Base-by-base conservation (phyloP, 53 echinoderm and acorn worm species). In the Stichopus horrens region DNA sequence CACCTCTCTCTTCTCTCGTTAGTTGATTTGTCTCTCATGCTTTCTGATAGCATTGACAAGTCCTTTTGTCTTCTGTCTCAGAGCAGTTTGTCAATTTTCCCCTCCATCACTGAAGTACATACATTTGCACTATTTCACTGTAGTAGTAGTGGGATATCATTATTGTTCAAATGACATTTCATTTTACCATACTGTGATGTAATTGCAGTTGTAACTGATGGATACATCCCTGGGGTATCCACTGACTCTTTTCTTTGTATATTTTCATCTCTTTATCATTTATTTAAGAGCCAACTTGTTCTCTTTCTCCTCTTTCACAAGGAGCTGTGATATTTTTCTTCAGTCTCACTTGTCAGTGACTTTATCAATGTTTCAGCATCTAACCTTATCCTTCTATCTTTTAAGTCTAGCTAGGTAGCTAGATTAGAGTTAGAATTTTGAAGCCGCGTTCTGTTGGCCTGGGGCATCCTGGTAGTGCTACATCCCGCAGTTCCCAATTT, bases 141-240 rank as follows among this genome's bases (percentile, higher is more conserved):
- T 37, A 37, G 37, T 37, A 37, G 37, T 83, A 86, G 76, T 21
- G 77, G 86, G 54, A 74, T 74, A 19, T 86, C 86, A 76, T 85
- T 74, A 74, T 65, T 88, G 75, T 71, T 71, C 18, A 71, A 20
- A 16, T 71, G 71, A 71, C 71, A 71, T 71, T 71, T 71, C 19
- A 71, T 71, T 13, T 71, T 7, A 18, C 71, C 37, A 37, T 37
- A 20, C 19, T 71, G 16, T 71, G 71, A 71, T 71, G 18, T 71
- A 71, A 71, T 71, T 71, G 71, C 71, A 71, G 71, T 71, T 71
- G 18, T 18, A 71, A 71, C 71, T 71, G 71, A 71, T 18, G 5
- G 21, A 71, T 71, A 71, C 7, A 6, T 71, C 71, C 71, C 71
- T 20, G 18, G n/a, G 71, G 71, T 7, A 71, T 21, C 71, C 71